A percentile compares a stretch with the other conserved stretches of the same genome.
Evolutionary conservation across 1,140 invertebrate genomes (phyloP).

Genomic region (Drosophila mojavensis): DNA sequence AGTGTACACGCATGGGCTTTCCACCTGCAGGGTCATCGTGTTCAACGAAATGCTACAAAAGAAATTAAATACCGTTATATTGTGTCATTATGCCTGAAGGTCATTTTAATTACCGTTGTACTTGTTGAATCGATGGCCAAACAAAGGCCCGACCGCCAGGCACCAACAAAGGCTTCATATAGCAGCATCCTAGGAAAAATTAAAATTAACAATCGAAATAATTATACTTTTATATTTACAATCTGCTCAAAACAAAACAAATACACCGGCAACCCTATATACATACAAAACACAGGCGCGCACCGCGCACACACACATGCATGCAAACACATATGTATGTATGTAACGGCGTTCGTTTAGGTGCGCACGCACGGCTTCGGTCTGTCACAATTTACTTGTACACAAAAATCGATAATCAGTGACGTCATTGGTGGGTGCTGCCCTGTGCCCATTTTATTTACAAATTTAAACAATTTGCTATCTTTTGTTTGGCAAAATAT

Average conservation of each 20-base stretch:
- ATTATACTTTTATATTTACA: conserved; percentile 52
- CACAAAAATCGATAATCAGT: conserved; percentile 73
- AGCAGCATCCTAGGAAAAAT: conserved; percentile 91
- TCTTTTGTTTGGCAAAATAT: conserved; percentile 34
- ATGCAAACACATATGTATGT: not conserved
- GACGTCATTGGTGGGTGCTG: conserved; percentile 70
- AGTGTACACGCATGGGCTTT: conserved; percentile 96
- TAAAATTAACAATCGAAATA: not conserved
- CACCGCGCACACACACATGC: not conserved
- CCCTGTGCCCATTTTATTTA: conserved; percentile 32
- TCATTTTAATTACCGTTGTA: conserved; percentile 90
- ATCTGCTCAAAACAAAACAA: conserved; percentile 40
- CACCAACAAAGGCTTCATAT: conserved; percentile 94
- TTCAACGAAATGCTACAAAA: conserved; percentile 94
- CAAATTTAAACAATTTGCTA: not conserved
- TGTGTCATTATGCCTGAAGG: conserved; percentile 12
- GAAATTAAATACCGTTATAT: conserved; percentile 1
- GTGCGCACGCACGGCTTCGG: conserved; percentile 53
- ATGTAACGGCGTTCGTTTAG: conserved; percentile 42
- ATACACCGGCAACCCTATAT: conserved; percentile 1
- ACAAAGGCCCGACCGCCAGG: conserved; percentile 98
- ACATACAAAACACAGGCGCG: not conserved
- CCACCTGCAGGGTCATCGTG: conserved; percentile 97
- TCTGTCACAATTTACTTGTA: conserved; percentile 40
- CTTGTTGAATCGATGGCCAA: conserved; percentile 96